Conservation (phyloP, 2,113 vertebrate species). For the Psittacula cyanocephala region DNA sequence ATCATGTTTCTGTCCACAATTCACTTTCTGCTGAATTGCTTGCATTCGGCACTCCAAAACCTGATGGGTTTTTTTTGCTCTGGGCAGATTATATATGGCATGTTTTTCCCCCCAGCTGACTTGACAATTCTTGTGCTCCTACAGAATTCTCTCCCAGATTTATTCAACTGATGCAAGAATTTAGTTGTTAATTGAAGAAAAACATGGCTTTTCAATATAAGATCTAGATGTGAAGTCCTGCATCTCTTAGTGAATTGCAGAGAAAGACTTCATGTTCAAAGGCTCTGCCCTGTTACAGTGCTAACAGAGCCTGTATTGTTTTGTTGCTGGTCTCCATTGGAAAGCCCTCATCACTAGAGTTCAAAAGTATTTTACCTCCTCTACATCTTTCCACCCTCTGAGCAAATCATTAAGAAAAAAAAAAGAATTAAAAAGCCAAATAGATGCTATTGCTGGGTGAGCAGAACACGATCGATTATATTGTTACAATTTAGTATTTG, state of each 20-base stretch:
- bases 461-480: slow-evolving; percentile 31
- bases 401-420: slow-evolving; percentile 17
- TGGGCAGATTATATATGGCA: neutral
- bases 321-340: accelerated
- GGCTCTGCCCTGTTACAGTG: neutral
- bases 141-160: neutral
- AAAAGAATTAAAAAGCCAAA: neutral
- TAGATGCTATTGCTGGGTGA: neutral
- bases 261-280: neutral
- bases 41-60: neutral
- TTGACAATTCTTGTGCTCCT: neutral
- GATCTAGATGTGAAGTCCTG: neutral
- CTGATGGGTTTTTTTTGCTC: neutral
- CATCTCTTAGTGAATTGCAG: neutral
- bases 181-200: neutral
- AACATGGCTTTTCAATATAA: neutral
- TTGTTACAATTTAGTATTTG: slow-evolving; percentile 29
- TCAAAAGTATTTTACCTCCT: neutral
- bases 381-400: neutral
- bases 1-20: neutral
- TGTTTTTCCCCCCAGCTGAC: neutral
- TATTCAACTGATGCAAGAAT: neutral
- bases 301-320: neutral
- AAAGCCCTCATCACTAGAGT: neutral
- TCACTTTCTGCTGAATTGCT: neutral